Evolutionary conservation across 2,797 vertebrate genomes (phyloP).

Genomic region (Anableps anableps): DNA sequence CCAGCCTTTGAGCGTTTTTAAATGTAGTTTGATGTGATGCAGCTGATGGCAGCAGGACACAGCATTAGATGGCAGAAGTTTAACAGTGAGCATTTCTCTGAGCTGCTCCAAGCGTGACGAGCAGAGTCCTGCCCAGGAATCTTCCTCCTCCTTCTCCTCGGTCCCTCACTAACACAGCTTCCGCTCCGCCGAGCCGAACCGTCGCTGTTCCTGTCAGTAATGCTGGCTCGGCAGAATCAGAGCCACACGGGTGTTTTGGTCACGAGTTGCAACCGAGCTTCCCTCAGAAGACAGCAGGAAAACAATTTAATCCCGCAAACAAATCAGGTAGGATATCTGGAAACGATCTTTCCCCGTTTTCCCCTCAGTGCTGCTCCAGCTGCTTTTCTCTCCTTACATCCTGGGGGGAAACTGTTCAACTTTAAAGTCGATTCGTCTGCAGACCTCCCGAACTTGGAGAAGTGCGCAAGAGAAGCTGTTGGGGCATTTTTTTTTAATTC

Average conservation of each 20-base stretch:
- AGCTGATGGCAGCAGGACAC: no score
- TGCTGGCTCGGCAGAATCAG: not conserved
- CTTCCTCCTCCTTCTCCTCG: not conserved
- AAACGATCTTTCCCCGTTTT: not conserved
- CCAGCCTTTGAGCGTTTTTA: no score
- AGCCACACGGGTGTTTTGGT: conserved; percentile 41
- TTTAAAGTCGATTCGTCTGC: not conserved
- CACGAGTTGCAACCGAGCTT: conserved; percentile 19
- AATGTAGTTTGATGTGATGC: no score
- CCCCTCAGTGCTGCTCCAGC: not conserved
- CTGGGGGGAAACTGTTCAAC: not conserved
- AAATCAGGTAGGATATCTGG: not conserved
- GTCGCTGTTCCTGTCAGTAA: not conserved
- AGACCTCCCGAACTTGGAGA: not conserved
- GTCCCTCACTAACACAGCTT: not conserved
- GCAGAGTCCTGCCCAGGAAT: not conserved
- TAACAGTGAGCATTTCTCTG: not conserved
- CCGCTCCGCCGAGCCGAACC: not conserved
- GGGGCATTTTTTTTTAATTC: not conserved
- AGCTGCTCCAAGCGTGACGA: not conserved
- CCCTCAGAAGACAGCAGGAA: not conserved
- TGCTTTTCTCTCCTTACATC: not conserved
- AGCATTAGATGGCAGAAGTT: not conserved
- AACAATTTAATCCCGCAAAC: not conserved
- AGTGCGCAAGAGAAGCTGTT: not conserved